Base-by-base conservation (phyloP, 2,888 invertebrate genomes). In the Coleophora flavipennella region DNA sequence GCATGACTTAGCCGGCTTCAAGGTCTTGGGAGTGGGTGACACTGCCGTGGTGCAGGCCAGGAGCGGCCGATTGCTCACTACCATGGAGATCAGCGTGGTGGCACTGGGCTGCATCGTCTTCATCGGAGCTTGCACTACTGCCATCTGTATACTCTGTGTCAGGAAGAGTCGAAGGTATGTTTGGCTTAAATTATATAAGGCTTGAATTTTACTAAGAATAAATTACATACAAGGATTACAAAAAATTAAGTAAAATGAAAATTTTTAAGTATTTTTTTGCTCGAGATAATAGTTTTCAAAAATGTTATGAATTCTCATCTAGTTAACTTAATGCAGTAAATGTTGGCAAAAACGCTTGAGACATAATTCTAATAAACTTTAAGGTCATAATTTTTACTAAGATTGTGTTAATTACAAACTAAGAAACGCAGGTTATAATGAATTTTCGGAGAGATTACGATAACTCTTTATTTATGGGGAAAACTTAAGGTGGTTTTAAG, bases 21-120 rank as follows among this genome's bases (percentile, higher is more conserved):
- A 87, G 36, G 89, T 93, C 6, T 73, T 93, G 6, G 91, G 91
- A 50, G 87, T 91, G 3, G 88, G 88, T 0, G 81, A 80, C 43
- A 75, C 75, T 0, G 59, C 67, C 1, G 65, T 79, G 52, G 69
- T 74, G 33, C 70, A 79, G 57, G 71, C 85, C 45, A 52, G 80
- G 3, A 70, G 68, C 20, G 64, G 64, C 43, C 61, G 58, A 49
- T 59, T 68, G 32, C 71, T 89, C 53, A 91, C 91, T 14, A 90
- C 93, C 0, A 86, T 93, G 56, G 94, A 95, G 75, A 89, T 94
- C 36, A 90, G 93, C 20, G 91, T 93, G 1, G 90, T 95, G 10
- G 90, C 93, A 0, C 83, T 95, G 6, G 93, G 93, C 2, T 91
- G 93, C 47, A 85, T 94, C 36, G 91, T 95, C 38, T 93, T 94